Conservation (phyloP, 2,113 vertebrate species). For the Seriola aureovittata region DNA sequence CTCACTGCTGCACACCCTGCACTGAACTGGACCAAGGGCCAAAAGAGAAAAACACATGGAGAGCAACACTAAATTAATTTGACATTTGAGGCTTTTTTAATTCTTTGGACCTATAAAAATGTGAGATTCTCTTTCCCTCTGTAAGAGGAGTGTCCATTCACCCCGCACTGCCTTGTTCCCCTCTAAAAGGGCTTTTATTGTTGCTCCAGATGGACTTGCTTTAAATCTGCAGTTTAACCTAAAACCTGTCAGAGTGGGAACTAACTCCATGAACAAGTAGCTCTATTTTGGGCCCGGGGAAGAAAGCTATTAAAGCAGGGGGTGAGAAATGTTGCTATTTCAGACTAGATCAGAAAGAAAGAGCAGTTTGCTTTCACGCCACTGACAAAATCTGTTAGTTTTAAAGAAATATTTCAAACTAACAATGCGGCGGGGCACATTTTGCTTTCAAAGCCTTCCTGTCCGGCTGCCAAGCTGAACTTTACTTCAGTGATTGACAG, state of each 20-base stretch:
- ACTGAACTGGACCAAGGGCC: neutral
- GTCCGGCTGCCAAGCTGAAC: slow-evolving; percentile 49
- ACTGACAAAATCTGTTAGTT: slow-evolving; percentile 51
- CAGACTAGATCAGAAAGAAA: slow-evolving; percentile 43
- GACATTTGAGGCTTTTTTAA: neutral
- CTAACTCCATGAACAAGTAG: slow-evolving; percentile 58
- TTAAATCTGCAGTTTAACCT: slow-evolving; percentile 79
- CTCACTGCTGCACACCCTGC: slow-evolving; percentile 15
- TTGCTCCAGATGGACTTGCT: slow-evolving; percentile 72
- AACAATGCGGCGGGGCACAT: slow-evolving; percentile 1
- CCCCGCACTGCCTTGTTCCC: slow-evolving; percentile 1
- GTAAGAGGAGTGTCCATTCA: slow-evolving; percentile 39
- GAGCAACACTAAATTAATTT: neutral
- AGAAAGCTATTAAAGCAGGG: slow-evolving; percentile 58
- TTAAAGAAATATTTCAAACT: slow-evolving; percentile 49
- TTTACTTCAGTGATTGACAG: slow-evolving; percentile 55
- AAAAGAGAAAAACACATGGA: neutral
- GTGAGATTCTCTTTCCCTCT: slow-evolving; percentile 20
- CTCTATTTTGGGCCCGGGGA: slow-evolving; percentile 61
- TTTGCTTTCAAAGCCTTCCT: slow-evolving; percentile 57
- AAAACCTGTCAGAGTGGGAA: slow-evolving; percentile 67
- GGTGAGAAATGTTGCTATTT: slow-evolving; percentile 60
- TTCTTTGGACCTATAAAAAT: neutral
- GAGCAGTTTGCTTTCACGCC: slow-evolving; percentile 38
- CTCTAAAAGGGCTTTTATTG: slow-evolving; percentile 69